phyloP scores from a whole-genome alignment of 2,113 vertebrate species.

The Pontoporia blainvillei region DNA sequence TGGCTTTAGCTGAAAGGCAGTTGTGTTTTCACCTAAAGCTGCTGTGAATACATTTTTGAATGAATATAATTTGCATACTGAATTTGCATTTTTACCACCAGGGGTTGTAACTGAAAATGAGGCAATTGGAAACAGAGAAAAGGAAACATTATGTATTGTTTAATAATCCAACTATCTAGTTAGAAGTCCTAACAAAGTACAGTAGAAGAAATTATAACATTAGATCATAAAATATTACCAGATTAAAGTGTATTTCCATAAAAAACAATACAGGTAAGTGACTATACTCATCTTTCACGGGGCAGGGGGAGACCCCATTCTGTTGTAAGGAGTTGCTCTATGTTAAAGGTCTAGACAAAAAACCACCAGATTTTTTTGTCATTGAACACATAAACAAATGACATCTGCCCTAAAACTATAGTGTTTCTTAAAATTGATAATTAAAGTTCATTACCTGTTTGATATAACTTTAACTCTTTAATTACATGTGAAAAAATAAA shows the following conservation, averaged over 20 bases:
- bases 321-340: conserved; percentile 64
- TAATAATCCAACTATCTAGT: conserved; percentile 27
- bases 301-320: conserved; percentile 41
- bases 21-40: conserved; percentile 53
- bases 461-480: background rate
- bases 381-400: background rate
- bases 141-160: conserved; percentile 60
- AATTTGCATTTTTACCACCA: conserved; percentile 43
- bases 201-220: background rate
- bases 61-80: conserved; percentile 65
- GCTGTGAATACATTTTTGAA: conserved; percentile 60
- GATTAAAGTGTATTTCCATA: conserved; percentile 62
- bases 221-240: conserved; percentile 41
- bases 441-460: background rate
- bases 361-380: background rate
- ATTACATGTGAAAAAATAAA: background rate
- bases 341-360: conserved; percentile 71
- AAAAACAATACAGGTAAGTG: conserved; percentile 27
- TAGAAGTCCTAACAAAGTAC: conserved; percentile 30
- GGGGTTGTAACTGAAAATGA: conserved; percentile 68
- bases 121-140: conserved; percentile 42
- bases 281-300: conserved; percentile 61
- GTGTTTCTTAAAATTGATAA: background rate
- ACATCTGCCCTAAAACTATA: background rate
- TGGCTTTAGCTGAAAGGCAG: conserved; percentile 62